phyloP scores from a whole-genome alignment of 2,113 vertebrate genomes.

The Centrocercus urophasianus region DNA sequence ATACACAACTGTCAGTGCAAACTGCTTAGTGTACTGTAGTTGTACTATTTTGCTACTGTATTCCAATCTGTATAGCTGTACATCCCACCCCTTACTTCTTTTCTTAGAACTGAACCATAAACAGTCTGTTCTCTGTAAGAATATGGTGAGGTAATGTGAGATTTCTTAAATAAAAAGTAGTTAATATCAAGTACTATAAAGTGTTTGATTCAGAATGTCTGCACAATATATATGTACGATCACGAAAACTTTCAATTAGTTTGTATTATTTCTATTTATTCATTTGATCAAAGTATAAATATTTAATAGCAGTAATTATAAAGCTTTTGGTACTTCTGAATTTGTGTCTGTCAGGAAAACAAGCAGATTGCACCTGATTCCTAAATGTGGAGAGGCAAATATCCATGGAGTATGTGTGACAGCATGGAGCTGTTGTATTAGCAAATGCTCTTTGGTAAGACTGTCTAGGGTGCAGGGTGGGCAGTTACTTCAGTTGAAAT shows the following conservation, averaged over 20 bases:
- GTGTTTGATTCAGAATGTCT: not conserved
- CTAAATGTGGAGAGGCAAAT: not conserved
- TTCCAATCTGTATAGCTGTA: too few relatives aligned
- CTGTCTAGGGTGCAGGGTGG: not conserved
- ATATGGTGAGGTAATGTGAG: not conserved
- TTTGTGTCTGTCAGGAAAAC: not conserved
- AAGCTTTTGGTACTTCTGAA: not conserved
- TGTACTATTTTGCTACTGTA: not conserved
- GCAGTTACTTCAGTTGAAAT: not conserved
- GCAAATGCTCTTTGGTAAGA: not conserved
- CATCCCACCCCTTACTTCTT: not conserved
- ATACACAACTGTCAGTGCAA: not conserved
- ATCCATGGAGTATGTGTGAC: not conserved
- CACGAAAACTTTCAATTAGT: not conserved
- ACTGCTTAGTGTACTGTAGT: not conserved
- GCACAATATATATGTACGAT: fast-evolving
- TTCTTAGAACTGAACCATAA: not conserved
- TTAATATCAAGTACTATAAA: not conserved
- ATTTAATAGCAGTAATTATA: not conserved
- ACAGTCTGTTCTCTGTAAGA: not conserved
- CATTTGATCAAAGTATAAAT: not conserved
- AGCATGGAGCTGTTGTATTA: fast-evolving
- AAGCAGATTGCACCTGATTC: not conserved
- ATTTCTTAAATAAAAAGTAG: not conserved
- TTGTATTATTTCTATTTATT: not conserved